A percentile compares a stretch with the other conserved stretches of the same genome.
These are phyloP conservation scores for Propithecus deckenii DNA, from an alignment of 2,797 vertebrate species.

Conservation along the genomic window DNA sequence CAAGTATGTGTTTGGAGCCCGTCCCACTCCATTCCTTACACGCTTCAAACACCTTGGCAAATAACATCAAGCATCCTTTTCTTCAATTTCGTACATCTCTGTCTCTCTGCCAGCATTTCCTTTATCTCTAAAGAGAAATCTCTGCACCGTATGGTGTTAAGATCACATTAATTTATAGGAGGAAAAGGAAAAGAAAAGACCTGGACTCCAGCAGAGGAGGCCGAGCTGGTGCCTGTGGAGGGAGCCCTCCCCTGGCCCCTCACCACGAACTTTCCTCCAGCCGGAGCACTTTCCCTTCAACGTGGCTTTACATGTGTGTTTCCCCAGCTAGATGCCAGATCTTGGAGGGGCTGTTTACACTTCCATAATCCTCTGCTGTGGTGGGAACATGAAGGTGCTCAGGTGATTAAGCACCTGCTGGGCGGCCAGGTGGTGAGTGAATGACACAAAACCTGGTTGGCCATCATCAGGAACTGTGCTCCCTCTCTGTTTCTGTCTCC, in stretches of 20 bases:
- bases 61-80: background rate
- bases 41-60: background rate
- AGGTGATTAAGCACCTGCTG: background rate
- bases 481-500: background rate
- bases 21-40: background rate
- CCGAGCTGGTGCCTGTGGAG: background rate
- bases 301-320: background rate
- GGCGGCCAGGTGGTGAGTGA: background rate
- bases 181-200: background rate
- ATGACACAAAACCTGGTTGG: background rate
- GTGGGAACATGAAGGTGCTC: background rate
- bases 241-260: background rate
- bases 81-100: background rate
- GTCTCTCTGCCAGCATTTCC: background rate
- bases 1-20: no score
- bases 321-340: background rate
- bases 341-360: background rate
- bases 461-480: background rate
- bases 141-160: background rate
- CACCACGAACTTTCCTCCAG: background rate
- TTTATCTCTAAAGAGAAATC: background rate
- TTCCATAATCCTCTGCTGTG: background rate
- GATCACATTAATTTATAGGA: background rate
- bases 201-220: background rate
- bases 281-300: background rate